Base-by-base conservation (phyloP, 2,797 vertebrate species). In the Mormyrops attenuatus region DNA sequence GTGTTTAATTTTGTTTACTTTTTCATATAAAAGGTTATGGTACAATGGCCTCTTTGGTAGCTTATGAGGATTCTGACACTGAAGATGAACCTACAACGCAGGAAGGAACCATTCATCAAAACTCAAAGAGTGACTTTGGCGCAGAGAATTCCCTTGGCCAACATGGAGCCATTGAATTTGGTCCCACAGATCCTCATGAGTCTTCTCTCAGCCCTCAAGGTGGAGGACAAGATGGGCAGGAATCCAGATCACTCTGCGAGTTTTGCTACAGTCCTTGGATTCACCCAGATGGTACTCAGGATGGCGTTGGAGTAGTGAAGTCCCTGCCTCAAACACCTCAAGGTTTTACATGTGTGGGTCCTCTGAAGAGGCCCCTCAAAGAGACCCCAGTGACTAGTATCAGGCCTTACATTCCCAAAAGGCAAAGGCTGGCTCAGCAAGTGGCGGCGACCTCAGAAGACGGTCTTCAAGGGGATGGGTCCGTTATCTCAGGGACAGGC, bases 41-140 rank as follows among this genome's bases (percentile, higher is more conserved):
- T 3, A 84, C 88, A 77, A 98, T 98, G 98, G 96, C 94, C 90
- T 96, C 97, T 0, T 92, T 99, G 92, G 98, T 99, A 93, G 96
- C 96, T 66, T 99, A 99, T 90, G 98, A 98, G 1, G 97, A 98
- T 90, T 99, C 98, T 3, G 97, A 97, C 89, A 96, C 97, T 0
- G 97, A 97, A 80, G 93, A 96, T 34, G 96, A 97, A 6, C 90
- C 1, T 55, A 0, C 90, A 52, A 63, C 90, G 0, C 49, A 20
- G 2, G 91, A 90, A 87, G 77, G 88, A 38, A 13, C 91, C 44
- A 26, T 15, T 13, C 73, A n/a, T 82, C 17, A 13, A 30, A 80
- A 90, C 88, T 2, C 44, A 13, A 90, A 89, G 41, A 89, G 63
- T 88, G 55, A 88, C 30, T 7, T 85, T 88, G 85, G 26, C 38